Evolutionary conservation across 2,888 invertebrate species (phyloP), one percentile per base, ranked within the genome.

Genomic region (Oxyteleia sp.): DNA sequence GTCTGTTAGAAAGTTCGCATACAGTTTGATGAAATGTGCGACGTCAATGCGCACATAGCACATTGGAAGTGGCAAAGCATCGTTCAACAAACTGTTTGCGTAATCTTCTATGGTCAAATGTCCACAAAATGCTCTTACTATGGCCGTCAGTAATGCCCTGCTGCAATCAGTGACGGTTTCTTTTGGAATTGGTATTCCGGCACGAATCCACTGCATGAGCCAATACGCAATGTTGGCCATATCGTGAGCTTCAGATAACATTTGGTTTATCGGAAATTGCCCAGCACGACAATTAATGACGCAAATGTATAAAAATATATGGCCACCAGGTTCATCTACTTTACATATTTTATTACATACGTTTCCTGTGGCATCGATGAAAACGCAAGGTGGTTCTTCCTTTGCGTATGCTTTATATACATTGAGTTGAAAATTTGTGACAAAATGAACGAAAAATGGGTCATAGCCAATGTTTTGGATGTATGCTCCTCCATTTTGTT

Each of bases 381-480:
- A 59, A 1, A 76, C 13, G 15, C 61, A 53, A 5, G 10, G 20
- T 11, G n/a, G 29, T 15, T 68, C 76, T 55, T 68, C 51, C 53
- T 78, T 78, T 11, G 76, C 61, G 38, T 4, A 78, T 15, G 4
- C 4, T 49, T 75, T 74, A 1, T 18, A 7, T 0, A 74, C 45
- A 45, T 74, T 15, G 20, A 53, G 51, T 49, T 84, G 81, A 32
- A 55, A 66, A 26, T 66, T 57, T 4, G 84, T 69, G 13, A 61
- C 66, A 53, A 82, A 85, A 32, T 75, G 61, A 1, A 85, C 68
- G 32, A 57, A 82, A 64, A 85, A 85, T 18, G 76, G 76, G 61
- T 80, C 79, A 4, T 61, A 38, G 8, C 61, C 79, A 26, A 82
- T 76, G n/a, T 63, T 61, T 49, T 74, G 61, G 10, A 85, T 76